phyloP scores from a whole-genome alignment of 2,797 vertebrate species.

The Manis crassicaudata region DNA sequence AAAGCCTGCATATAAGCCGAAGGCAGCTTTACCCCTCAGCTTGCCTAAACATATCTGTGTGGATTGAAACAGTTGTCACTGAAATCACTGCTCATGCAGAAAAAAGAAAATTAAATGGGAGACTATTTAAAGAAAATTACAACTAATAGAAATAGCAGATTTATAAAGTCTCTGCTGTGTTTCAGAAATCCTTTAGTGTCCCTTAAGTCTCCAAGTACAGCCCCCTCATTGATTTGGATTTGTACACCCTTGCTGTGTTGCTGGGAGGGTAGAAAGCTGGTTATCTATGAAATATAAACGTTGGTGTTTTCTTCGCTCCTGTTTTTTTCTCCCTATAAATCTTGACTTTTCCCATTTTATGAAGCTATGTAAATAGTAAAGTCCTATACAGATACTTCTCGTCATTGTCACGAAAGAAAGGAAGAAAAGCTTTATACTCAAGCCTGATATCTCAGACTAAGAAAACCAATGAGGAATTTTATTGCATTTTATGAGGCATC shows the following conservation, averaged over 20 bases:
- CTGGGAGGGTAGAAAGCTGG: background rate
- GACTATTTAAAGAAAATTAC: conserved; percentile 68
- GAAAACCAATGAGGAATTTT: background rate
- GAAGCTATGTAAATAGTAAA: background rate
- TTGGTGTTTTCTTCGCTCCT: background rate
- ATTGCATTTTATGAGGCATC: background rate
- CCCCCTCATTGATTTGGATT: background rate
- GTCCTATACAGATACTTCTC: background rate
- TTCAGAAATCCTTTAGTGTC: conserved; percentile 50
- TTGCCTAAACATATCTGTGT: conserved; percentile 51
- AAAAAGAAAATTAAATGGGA: conserved; percentile 67
- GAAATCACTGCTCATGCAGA: conserved; percentile 65
- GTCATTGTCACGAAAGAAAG: background rate
- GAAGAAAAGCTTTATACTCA: background rate
- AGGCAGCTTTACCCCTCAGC: conserved; percentile 42
- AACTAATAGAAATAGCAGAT: conserved; percentile 67
- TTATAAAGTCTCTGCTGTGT: background rate
- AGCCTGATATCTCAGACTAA: background rate
- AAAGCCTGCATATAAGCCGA: background rate
- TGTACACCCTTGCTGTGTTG: background rate
- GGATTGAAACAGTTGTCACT: conserved; percentile 54
- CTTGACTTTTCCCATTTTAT: background rate
- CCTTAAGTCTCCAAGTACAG: conserved; percentile 6
- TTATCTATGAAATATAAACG: background rate
- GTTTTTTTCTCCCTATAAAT: background rate